Conservation (phyloP, 2,888 invertebrate species). For the Pristionchus exspectatus region DNA sequence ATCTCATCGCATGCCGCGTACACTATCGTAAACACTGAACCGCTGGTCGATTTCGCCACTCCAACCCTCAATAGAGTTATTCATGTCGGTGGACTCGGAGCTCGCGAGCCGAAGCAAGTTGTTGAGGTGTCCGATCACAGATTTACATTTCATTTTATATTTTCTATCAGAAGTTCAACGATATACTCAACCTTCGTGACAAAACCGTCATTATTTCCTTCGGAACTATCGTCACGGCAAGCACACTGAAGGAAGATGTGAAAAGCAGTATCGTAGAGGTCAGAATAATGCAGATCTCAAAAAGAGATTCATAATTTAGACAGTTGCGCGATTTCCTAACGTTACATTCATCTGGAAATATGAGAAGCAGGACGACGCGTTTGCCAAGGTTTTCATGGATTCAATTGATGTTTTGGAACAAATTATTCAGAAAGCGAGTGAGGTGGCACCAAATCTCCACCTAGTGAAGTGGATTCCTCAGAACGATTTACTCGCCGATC, state of each 20-base stretch:
- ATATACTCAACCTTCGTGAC: background rate
- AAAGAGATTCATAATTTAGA: background rate
- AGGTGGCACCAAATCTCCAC: background rate
- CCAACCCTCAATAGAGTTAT: background rate
- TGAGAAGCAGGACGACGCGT: background rate
- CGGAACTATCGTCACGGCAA: background rate
- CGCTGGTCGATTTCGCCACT: background rate
- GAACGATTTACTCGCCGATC: conserved; percentile 26
- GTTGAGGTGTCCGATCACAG: background rate
- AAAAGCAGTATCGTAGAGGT: background rate
- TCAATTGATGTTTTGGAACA: background rate
- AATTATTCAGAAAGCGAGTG: background rate
- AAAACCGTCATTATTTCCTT: background rate
- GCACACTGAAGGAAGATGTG: background rate
- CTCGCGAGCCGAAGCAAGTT: background rate
- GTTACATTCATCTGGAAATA: conserved; percentile 42
- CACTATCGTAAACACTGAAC: background rate
- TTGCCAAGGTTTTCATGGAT: background rate
- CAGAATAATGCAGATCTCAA: background rate
- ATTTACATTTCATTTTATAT: background rate
- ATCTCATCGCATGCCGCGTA: background rate
- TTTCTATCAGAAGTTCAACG: background rate
- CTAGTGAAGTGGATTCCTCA: conserved; percentile 29
- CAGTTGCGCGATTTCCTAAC: background rate
- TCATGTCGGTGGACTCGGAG: background rate